Evolutionary conservation across 2,113 vertebrate genomes (phyloP), one percentile per base, ranked within the genome.

Genomic region (Pachyramphus minor): DNA sequence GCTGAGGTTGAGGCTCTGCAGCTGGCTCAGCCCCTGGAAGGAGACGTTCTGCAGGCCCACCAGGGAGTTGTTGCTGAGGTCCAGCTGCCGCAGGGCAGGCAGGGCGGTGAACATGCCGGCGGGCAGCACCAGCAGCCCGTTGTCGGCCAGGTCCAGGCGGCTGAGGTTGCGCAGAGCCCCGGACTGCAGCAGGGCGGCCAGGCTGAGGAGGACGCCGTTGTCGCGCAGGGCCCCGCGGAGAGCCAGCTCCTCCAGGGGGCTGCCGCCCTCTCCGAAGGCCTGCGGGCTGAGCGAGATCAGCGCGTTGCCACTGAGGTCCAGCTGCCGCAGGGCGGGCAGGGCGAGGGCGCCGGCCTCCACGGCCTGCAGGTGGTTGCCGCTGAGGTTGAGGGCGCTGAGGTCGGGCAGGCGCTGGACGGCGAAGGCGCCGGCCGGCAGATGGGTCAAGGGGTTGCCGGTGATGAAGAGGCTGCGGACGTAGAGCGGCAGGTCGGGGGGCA

Each of bases 251-350:
- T 95, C 97, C 73, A 99, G 83, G 6, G 96, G 96, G 69, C 97
- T 98, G 45, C 97, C 91, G 41, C 49, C n/a, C 21, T 95, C 85
- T 42, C 79, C 82, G 73, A 99, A 98, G 30, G 98, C 98, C 25
- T 73, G 88, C 10, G 97, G 94, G 85, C 97, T 98, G 83, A 99
- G 98, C 50, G 9, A 30, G 13, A 6, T 53, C 83, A 99, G 97
- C 4, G 81, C 96, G 96, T 99, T 99, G 97, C 98, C 97, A 96
- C 99, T 99, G 88, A 99, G 97, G 96, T 99, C 99, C 77, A 99
- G 98, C 53, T 96, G 95, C 68, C 90, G 96, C 58, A 99, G 97
- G 86, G 96, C 95, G 66, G 99, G 98, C 97, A 99, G 97, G 62
- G 98, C 97, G 81, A 99, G 98, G 87, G 97, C 98, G 31, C 96